Percentiles rank a stretch among this genome's conserved stretches.
Conservation (phyloP, 2,113 vertebrate species). For the Bubo blakistoni region DNA sequence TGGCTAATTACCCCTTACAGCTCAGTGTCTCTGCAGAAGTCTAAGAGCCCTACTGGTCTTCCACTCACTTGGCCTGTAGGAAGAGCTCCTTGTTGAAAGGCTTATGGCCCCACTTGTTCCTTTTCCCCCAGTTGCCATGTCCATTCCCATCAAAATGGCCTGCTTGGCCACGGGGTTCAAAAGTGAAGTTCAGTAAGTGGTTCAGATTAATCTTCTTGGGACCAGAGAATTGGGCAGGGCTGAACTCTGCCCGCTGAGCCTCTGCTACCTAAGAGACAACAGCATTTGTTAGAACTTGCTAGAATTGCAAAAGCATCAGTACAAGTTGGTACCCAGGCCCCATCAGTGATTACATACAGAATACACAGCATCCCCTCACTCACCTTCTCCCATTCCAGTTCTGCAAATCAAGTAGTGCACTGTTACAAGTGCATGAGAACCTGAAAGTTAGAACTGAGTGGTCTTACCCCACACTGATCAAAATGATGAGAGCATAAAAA, state of each 20-base stretch:
- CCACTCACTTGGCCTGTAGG: constrained; percentile 96
- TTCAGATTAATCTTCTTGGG: constrained; percentile 98
- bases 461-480: neutral
- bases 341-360: neutral
- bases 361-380: neutral
- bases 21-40: neutral
- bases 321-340: neutral
- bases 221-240: constrained; percentile 97
- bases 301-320: neutral
- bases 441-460: neutral
- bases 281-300: constrained; percentile 13
- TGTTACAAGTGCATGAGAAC: neutral
- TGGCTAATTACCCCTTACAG: neutral
- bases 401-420: constrained; percentile 13
- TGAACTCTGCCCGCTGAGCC: constrained; percentile 94
- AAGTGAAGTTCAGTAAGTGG: constrained; percentile 98
- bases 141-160: constrained; percentile 82
- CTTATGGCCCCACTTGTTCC: constrained; percentile 98
- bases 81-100: constrained; percentile 99
- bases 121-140: constrained; percentile 89
- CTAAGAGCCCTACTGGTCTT: neutral
- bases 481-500: neutral
- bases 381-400: constrained; percentile 2
- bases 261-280: constrained; percentile 89
- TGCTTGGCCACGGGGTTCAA: constrained; percentile 91